phyloP scores from a whole-genome alignment of 2,113 vertebrate genomes.

The Chaetorhynchus papuensis region DNA sequence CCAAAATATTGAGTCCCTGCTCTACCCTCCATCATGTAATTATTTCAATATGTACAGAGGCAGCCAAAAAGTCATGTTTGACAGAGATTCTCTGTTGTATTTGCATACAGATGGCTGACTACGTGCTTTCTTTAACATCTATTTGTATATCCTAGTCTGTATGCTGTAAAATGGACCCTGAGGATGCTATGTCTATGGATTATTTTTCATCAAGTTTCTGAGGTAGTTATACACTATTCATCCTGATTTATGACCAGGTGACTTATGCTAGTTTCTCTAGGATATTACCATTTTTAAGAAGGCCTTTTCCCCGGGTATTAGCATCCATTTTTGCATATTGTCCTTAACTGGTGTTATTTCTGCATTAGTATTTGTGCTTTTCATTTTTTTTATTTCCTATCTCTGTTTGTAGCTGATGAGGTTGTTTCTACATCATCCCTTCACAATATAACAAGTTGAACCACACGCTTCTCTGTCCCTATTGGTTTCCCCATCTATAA shows the following conservation, averaged over 20 bases:
- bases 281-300: background rate
- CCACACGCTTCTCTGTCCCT: background rate
- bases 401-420: background rate
- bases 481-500: background rate
- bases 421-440: background rate
- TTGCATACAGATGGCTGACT: background rate
- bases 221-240: background rate
- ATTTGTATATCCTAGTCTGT: background rate
- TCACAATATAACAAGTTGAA: background rate
- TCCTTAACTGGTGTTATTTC: background rate
- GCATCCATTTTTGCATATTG: background rate
- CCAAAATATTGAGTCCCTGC: background rate
- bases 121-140: background rate
- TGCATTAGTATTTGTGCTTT: background rate
- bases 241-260: background rate
- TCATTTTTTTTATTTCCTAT: background rate
- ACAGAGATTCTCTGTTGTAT: background rate
- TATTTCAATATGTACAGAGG: background rate
- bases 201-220: background rate
- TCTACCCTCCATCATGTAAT: background rate
- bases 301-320: background rate
- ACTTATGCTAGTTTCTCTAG: background rate
- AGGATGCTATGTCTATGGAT: background rate
- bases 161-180: background rate
- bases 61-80: background rate